A percentile compares a stretch with the other conserved stretches of the same genome.
Evolutionary conservation across 1,140 invertebrate genomes (phyloP).

Genomic region (Euborellia annulipes): DNA sequence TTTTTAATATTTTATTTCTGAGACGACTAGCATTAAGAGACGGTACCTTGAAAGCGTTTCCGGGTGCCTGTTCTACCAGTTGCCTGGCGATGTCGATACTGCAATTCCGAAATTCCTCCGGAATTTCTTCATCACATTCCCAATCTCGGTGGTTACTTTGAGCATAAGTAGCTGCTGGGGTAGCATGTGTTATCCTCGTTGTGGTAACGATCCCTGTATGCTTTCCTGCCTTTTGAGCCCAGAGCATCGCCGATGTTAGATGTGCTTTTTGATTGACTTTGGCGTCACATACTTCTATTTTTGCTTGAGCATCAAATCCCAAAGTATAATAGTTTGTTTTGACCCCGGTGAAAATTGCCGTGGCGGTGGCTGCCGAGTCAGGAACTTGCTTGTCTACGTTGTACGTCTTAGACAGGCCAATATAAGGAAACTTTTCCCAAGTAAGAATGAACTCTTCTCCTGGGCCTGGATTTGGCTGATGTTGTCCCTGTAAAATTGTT

Average conservation of each 20-base stretch:
- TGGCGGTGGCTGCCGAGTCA: slow-evolving; percentile 62
- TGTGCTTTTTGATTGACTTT: slow-evolving; percentile 31
- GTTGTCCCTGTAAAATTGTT: no score
- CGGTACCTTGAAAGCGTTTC: slow-evolving; percentile 20
- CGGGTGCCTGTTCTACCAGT: slow-evolving; percentile 39
- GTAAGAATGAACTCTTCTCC: slow-evolving; percentile 38
- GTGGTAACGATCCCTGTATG: slow-evolving; percentile 62
- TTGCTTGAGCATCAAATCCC: slow-evolving; percentile 42
- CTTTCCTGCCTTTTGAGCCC: slow-evolving; percentile 50
- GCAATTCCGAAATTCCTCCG: slow-evolving; percentile 23
- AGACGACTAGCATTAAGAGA: no score
- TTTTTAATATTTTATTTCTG: no score
- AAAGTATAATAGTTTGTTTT: slow-evolving; percentile 51
- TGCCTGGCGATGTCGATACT: slow-evolving; percentile 43
- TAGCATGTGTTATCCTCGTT: slow-evolving; percentile 61
- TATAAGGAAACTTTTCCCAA: slow-evolving; percentile 41
- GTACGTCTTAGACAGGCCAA: slow-evolving; percentile 51
- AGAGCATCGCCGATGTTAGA: slow-evolving; percentile 40
- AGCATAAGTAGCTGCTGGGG: slow-evolving; percentile 59
- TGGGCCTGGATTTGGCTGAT: slow-evolving; percentile 8
- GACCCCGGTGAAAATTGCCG: slow-evolving; percentile 53
- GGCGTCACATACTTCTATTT: slow-evolving; percentile 30
- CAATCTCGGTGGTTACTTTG: slow-evolving; percentile 45
- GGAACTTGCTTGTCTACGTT: slow-evolving; percentile 54
- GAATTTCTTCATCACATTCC: slow-evolving; percentile 43